These are phyloP conservation scores for Zoanthus sociatus DNA, from an alignment of 92 coral and sea anemone genomes.

Conservation along the genomic window DNA sequence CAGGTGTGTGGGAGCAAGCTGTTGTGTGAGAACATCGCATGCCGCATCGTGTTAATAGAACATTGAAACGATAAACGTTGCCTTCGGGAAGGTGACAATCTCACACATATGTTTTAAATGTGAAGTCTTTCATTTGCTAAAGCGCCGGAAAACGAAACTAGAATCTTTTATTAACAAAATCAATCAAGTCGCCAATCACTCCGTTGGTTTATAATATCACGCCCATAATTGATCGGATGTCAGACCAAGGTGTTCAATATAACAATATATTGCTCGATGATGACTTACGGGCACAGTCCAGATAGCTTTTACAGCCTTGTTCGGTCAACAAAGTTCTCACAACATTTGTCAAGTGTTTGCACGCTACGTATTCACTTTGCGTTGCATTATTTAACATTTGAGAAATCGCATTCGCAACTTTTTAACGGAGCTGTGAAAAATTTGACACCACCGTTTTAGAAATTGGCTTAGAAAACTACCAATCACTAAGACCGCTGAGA, in stretches of 20 bases:
- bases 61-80: neutral
- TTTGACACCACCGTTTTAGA: neutral
- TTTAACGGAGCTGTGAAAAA: neutral
- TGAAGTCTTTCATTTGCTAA: constrained; percentile 12
- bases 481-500: neutral
- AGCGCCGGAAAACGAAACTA: constrained; percentile 32
- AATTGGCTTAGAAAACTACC: neutral
- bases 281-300: constrained; percentile 17
- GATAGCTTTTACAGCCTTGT: constrained; percentile 32
- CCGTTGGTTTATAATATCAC: constrained; percentile 36
- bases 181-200: neutral
- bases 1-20: neutral
- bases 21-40: neutral
- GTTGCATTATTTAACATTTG: neutral
- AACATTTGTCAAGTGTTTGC: neutral
- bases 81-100: neutral
- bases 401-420: neutral
- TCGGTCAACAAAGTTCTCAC: constrained; percentile 32
- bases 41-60: neutral
- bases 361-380: neutral
- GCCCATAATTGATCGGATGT: constrained; percentile 13
- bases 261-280: constrained; percentile 16
- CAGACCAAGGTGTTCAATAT: constrained; percentile 25
- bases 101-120: neutral
- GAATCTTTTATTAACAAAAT: neutral